Base-by-base conservation (phyloP, 2,797 vertebrate species). In the Intellagama lesueurii region DNA sequence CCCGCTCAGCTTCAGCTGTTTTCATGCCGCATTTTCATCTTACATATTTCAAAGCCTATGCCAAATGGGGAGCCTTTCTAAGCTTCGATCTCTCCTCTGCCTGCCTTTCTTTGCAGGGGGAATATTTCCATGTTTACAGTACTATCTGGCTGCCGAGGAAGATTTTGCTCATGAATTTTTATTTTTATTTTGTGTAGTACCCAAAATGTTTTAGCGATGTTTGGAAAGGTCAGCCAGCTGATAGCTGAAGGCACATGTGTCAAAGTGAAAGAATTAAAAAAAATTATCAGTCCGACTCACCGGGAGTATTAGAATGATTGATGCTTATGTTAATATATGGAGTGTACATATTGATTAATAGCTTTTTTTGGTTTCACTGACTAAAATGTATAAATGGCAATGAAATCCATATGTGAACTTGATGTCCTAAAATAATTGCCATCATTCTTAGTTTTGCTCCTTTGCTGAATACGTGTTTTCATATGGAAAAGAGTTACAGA, bases 301-400 rank as follows among this genome's bases (percentile, higher is more conserved):
- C 80, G 93, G 94, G 94, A 95, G 92, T 95, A 96, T 96, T 95
- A 96, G 94, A 95, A 95, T 96, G 96, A 96, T 96, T 94, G 96
- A 96, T 96, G 96, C 92, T 96, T 96, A 93, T 91, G 92, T 96
- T 96, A 96, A 96, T 97, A 95, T 94, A 95, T 96, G 93, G 92
- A 93, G 94, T 96, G 95, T 96, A 95, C 95, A 86, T 96, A 94
- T 96, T 96, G 96, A 96, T 96, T 95, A 96, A 96, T 97, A 95
- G 95, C 96, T 95, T 95, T 95, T 95, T 94, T 12, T 16, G 3
- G 93, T 96, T 95, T 95, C 94, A 91, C 90, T 94, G 94, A 96
- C 95, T 95, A 96, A 95, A 93, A 92, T 94, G 91, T 94, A 90
- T 92, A 95, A 95, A 94, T 94, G 96, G 94, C 96, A 96, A 96